Percentiles rank a stretch among this genome's conserved stretches.
These are phyloP conservation scores for Pissodes strobi DNA, from an alignment of 1,140 invertebrate genomes.

Conservation along the genomic window DNA sequence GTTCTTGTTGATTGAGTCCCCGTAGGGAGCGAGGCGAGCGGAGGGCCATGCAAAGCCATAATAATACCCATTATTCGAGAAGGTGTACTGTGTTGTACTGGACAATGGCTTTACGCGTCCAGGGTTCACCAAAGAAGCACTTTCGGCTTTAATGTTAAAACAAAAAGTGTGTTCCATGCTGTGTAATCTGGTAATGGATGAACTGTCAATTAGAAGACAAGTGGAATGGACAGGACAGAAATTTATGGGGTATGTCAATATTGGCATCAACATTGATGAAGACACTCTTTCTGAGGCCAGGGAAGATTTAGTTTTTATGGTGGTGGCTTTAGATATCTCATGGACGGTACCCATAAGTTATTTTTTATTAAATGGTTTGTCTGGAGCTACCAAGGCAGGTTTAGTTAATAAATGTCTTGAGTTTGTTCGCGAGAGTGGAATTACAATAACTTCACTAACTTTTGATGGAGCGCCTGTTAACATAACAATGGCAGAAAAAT, in stretches of 20 bases:
- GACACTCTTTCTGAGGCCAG: constrained; percentile 41
- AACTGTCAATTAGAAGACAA: constrained; percentile 46
- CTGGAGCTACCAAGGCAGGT: constrained; percentile 35
- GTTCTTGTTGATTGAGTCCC: too few relatives aligned
- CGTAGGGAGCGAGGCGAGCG: too few relatives aligned
- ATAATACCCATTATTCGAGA: too few relatives aligned
- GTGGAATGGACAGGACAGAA: constrained; percentile 44
- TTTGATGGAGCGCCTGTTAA: constrained; percentile 43
- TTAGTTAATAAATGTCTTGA: constrained; percentile 44
- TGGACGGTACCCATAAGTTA: constrained; percentile 54
- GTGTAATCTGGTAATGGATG: too few relatives aligned
- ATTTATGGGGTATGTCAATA: too few relatives aligned
- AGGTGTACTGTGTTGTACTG: too few relatives aligned
- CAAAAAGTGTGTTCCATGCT: constrained; percentile 31
- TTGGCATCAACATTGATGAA: constrained; percentile 36
- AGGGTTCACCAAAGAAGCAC: constrained; percentile 48
- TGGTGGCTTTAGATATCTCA: constrained; percentile 43
- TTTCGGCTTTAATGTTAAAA: constrained; percentile 33
- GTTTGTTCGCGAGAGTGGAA: constrained; percentile 40
- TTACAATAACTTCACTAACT: constrained; percentile 40
- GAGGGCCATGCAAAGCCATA: too few relatives aligned
- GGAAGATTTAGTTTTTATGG: constrained; percentile 49
- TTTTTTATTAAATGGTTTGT: constrained; percentile 48
- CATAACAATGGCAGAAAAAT: constrained; percentile 41
- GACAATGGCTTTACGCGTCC: too few relatives aligned